Conservation (phyloP, 2,888 invertebrate species). For the Camptogramma bilineatum region DNA sequence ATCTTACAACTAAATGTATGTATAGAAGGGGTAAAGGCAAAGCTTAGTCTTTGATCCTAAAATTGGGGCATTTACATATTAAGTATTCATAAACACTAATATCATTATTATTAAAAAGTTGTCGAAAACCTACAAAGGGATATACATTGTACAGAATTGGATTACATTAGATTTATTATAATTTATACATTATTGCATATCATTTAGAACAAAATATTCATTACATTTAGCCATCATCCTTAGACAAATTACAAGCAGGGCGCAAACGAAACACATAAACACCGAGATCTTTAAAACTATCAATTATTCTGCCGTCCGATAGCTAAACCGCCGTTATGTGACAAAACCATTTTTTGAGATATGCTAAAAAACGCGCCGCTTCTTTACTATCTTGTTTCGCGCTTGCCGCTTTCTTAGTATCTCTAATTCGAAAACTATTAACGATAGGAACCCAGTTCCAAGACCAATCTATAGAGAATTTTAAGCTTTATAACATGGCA, state of each 20-base stretch:
- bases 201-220: slow-evolving; percentile 5
- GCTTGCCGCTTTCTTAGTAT: too few species aligned
- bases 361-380: too few species aligned
- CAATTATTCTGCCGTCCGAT: too few species aligned
- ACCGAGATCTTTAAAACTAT: neutral
- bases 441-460: too few species aligned
- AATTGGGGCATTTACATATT: slow-evolving; percentile 55
- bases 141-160: slow-evolving; percentile 25
- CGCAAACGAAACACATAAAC: slow-evolving; percentile 2
- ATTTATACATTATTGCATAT: slow-evolving; percentile 10
- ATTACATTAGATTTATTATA: slow-evolving; percentile 22
- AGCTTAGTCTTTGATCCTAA: slow-evolving; percentile 63
- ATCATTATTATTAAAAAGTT: slow-evolving; percentile 19
- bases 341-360: too few species aligned
- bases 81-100: slow-evolving; percentile 16
- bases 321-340: too few species aligned
- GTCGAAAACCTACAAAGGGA: slow-evolving; percentile 24
- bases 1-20: slow-evolving; percentile 61
- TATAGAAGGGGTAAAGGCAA: slow-evolving; percentile 72
- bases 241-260: slow-evolving; percentile 6
- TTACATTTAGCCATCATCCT: neutral
- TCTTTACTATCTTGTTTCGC: too few species aligned
- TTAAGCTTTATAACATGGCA: too few species aligned
- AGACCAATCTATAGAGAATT: too few species aligned
- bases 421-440: too few species aligned